phyloP scores from a whole-genome alignment of 2,797 vertebrate species.

The Channallabes apus region DNA sequence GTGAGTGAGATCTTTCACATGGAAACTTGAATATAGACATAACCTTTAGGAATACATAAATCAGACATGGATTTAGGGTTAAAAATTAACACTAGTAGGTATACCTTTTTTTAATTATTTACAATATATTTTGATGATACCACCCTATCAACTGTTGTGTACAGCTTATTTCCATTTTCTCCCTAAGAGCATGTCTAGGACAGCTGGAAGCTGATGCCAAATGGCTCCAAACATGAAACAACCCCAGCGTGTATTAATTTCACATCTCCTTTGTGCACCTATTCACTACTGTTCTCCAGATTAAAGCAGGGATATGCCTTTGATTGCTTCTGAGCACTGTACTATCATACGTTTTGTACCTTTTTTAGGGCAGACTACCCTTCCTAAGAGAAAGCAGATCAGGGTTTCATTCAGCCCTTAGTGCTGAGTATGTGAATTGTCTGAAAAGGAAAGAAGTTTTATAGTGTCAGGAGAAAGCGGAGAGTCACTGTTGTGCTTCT shows the following conservation, averaged over 20 bases:
- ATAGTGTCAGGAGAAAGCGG: slow-evolving; percentile 2
- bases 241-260: slow-evolving; percentile 48
- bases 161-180: neutral
- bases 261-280: slow-evolving; percentile 40
- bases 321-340: slow-evolving; percentile 40
- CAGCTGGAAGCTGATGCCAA: slow-evolving; percentile 21
- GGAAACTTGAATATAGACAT: neutral
- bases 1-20: neutral
- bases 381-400: slow-evolving; percentile 39
- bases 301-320: slow-evolving; percentile 47
- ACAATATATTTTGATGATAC: neutral
- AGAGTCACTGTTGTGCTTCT: neutral
- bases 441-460: slow-evolving; percentile 18
- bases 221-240: slow-evolving; percentile 45
- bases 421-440: slow-evolving; percentile 29
- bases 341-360: slow-evolving; percentile 30
- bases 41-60: neutral
- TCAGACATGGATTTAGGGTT: neutral
- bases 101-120: neutral
- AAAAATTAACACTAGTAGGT: neutral
- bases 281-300: slow-evolving; percentile 42
- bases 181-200: slow-evolving; percentile 7
- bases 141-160: no score
- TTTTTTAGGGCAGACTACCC: slow-evolving; percentile 21
- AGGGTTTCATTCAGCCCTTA: slow-evolving; percentile 4